A percentile compares a stretch with the other conserved stretches of the same genome.
Conservation (phyloP, 1,140 invertebrate species). For the Drosophila azteca region DNA sequence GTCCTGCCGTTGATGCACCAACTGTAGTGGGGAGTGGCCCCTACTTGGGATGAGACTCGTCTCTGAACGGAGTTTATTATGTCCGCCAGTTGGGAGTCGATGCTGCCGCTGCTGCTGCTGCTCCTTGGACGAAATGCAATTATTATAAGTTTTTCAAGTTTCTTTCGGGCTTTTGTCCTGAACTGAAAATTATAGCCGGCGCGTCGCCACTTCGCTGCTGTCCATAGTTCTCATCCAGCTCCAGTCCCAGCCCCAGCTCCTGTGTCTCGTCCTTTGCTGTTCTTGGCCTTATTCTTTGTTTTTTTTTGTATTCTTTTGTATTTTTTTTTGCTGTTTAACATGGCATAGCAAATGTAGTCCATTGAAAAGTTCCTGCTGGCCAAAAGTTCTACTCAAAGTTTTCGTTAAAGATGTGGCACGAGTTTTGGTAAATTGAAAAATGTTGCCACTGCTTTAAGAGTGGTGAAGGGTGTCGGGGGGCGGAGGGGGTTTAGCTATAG, state of each 20-base stretch:
- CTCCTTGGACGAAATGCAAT: conserved; percentile 64
- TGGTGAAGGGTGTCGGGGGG: no score
- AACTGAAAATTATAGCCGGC: conserved; percentile 55
- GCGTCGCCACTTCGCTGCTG: conserved; percentile 57
- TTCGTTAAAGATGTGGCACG: not conserved
- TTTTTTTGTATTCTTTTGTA: conserved; percentile 3
- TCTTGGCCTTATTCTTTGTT: conserved; percentile 19
- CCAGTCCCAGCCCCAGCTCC: conserved; percentile 23
- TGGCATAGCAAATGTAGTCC: conserved; percentile 68
- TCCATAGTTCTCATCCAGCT: conserved; percentile 39
- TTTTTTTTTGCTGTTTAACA: conserved; percentile 59
- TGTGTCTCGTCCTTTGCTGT: no score
- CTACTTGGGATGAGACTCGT: conserved; percentile 14
- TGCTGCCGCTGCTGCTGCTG: conserved; percentile 14
- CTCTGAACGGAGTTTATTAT: conserved; percentile 62
- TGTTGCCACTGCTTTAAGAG: conserved; percentile 27
- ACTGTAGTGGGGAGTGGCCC: conserved; percentile 25
- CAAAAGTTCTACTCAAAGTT: conserved; percentile 18
- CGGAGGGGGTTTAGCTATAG: conserved; percentile 7
- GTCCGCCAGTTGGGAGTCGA: conserved; percentile 47
- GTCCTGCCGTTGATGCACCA: conserved; percentile 60
- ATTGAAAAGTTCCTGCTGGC: conserved; percentile 42
- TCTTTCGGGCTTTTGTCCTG: conserved; percentile 41
- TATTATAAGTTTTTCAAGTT: conserved; percentile 70
- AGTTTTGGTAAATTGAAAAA: conserved; percentile 43